These are phyloP conservation scores for Gambelia wislizenii DNA, from an alignment of 2,797 vertebrate genomes.

Conservation along the genomic window DNA sequence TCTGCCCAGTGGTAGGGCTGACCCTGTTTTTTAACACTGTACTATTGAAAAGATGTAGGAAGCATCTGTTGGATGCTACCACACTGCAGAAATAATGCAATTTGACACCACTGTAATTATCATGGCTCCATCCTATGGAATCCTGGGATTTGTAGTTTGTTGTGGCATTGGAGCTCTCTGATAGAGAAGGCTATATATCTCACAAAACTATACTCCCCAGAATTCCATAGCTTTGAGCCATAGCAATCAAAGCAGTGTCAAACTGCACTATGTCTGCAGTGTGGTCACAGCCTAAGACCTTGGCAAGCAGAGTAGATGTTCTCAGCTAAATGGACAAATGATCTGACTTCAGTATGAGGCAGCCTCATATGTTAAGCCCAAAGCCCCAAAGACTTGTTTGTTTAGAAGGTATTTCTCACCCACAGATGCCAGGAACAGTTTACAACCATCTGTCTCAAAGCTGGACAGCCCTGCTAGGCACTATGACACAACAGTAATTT, in stretches of 20 bases:
- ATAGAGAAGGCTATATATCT: no score
- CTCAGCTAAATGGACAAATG: background rate
- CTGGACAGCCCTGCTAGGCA: background rate
- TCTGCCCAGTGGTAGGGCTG: background rate
- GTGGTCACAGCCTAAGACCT: background rate
- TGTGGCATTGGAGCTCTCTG: no score
- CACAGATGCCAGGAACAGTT: slow-evolving; percentile 35
- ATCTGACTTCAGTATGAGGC: slow-evolving; percentile 8
- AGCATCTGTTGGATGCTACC: no score
- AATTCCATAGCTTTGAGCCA: no score
- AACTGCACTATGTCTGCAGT: no score
- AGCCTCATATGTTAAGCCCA: slow-evolving; percentile 37
- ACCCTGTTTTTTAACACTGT: background rate
- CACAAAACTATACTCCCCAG: no score
- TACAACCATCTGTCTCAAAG: slow-evolving; percentile 51
- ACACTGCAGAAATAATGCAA: no score
- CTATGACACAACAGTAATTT: background rate
- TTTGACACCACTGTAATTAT: no score
- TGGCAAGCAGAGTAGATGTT: background rate
- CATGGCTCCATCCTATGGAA: no score
- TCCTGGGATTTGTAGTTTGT: no score
- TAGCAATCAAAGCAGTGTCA: no score
- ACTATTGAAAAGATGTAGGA: no score
- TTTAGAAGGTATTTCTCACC: slow-evolving; percentile 44
- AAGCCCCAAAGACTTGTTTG: slow-evolving; percentile 48